These are phyloP conservation scores for Alectura lathami DNA, from an alignment of 2,113 vertebrate genomes.

Conservation along the genomic window DNA sequence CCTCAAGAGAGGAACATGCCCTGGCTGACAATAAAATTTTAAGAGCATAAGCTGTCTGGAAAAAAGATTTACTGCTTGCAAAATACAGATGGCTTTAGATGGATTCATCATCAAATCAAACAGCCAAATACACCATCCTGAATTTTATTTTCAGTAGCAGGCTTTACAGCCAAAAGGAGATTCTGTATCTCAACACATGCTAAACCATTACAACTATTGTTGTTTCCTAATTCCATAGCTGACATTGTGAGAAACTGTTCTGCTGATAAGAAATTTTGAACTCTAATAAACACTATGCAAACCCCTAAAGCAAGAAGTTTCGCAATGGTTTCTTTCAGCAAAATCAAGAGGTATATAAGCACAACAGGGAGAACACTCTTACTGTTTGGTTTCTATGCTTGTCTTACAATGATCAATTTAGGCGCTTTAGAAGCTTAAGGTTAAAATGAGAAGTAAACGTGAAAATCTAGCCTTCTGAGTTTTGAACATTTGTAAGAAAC, in stretches of 20 bases:
- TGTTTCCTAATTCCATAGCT: neutral
- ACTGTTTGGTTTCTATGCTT: neutral
- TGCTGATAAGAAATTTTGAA: neutral
- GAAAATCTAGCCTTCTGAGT: neutral
- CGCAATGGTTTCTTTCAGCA: neutral
- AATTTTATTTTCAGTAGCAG: neutral
- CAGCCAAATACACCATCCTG: neutral
- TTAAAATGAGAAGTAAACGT: neutral
- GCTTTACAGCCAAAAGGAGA: neutral
- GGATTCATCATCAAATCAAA: neutral
- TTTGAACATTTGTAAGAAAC: neutral
- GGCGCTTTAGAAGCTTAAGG: neutral
- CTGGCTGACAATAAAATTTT: neutral
- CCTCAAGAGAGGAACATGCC: accelerated
- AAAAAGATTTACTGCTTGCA: neutral
- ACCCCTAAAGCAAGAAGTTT: neutral
- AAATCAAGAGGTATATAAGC: neutral
- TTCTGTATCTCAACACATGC: neutral
- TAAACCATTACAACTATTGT: neutral
- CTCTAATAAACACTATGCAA: neutral
- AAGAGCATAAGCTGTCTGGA: neutral
- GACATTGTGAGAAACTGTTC: neutral
- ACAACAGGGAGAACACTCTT: neutral
- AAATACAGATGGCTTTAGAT: neutral
- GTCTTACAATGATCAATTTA: neutral